Conservation (phyloP, 2,888 invertebrate genomes). For the Drosophila leonis region DNA sequence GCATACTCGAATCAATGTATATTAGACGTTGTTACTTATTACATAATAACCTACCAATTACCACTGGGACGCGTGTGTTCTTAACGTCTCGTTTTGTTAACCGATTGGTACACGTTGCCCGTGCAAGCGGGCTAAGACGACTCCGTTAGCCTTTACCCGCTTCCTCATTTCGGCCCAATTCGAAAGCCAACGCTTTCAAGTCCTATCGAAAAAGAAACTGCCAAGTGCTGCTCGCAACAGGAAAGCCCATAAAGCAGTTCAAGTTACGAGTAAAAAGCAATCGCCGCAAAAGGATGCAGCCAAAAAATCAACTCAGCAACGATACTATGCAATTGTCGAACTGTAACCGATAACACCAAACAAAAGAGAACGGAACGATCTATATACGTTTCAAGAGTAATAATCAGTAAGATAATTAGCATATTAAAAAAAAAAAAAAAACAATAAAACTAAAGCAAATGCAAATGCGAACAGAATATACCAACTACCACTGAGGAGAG, state of each 20-base stretch:
- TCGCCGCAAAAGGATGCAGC: conserved; percentile 10
- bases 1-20: conserved; percentile 29
- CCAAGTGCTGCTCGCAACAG: conserved; percentile 53
- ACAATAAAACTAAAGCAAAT: conserved; percentile 1
- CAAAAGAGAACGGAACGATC: background rate
- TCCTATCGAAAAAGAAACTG: conserved; percentile 58
- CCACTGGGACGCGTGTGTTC: conserved; percentile 63
- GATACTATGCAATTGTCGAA: conserved; percentile 40
- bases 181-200: conserved; percentile 5
- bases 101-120: conserved; percentile 21
- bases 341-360: conserved; percentile 60
- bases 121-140: conserved; percentile 1
- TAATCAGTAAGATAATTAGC: conserved; percentile 45
- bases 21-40: conserved; percentile 50
- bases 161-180: background rate
- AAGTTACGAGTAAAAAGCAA: conserved; percentile 14
- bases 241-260: conserved; percentile 31
- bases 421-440: conserved; percentile 7
- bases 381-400: conserved; percentile 14
- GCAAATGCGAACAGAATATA: conserved; percentile 12
- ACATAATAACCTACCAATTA: conserved; percentile 41
- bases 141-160: conserved; percentile 8
- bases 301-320: conserved; percentile 12
- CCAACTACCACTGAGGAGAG: conserved; percentile 23
- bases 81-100: conserved; percentile 41